phyloP scores from a whole-genome alignment of 2,888 invertebrate genomes.

The Cerastis leucographa region DNA sequence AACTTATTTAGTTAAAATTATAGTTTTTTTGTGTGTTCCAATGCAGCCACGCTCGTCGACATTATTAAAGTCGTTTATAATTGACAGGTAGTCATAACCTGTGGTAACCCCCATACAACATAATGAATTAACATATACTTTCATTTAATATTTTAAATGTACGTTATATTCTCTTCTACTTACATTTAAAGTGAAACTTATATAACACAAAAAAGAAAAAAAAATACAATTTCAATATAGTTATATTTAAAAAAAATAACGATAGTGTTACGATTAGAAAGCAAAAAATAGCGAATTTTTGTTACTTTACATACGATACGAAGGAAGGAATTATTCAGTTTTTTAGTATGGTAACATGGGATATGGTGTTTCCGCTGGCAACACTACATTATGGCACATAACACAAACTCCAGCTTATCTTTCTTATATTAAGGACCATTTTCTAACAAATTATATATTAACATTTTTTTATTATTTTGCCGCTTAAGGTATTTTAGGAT shows the following conservation, averaged over 20 bases:
- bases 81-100: slow-evolving; percentile 58
- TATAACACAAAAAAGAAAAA: slow-evolving; percentile 76
- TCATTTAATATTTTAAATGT: slow-evolving; percentile 76
- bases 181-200: slow-evolving; percentile 85
- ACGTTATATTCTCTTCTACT: slow-evolving; percentile 85
- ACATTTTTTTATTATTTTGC: slow-evolving; percentile 62
- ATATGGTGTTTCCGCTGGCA: slow-evolving; percentile 88
- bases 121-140: slow-evolving; percentile 74
- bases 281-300: slow-evolving; percentile 83
- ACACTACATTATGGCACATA: slow-evolving; percentile 89
- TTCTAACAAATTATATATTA: slow-evolving; percentile 70
- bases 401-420: slow-evolving; percentile 81
- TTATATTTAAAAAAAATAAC: slow-evolving; percentile 85
- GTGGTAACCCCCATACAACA: slow-evolving; percentile 73
- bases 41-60: slow-evolving; percentile 56
- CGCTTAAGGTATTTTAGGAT: slow-evolving; percentile 47
- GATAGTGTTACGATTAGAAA: slow-evolving; percentile 84
- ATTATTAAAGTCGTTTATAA: slow-evolving; percentile 51
- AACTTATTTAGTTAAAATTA: neutral
- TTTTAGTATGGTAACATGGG: slow-evolving; percentile 88
- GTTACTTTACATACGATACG: slow-evolving; percentile 84
- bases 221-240: slow-evolving; percentile 78
- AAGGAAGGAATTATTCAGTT: slow-evolving; percentile 81
- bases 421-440: slow-evolving; percentile 89
- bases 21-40: slow-evolving; percentile 2